Evolutionary conservation across 2,888 invertebrate genomes (phyloP).

Genomic region (Platycheirus albimanus): DNA sequence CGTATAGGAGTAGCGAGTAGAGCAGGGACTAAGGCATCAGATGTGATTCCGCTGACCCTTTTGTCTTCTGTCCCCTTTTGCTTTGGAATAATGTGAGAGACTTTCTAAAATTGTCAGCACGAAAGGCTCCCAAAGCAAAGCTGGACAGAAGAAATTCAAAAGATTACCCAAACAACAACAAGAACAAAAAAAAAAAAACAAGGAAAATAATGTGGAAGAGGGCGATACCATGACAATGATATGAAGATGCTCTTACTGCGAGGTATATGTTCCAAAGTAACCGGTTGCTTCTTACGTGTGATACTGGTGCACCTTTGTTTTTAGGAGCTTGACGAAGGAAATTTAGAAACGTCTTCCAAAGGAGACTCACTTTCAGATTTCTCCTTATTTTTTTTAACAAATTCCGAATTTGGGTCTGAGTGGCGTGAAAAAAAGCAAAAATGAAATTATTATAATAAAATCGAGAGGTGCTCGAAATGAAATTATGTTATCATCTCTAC

Average conservation of each 20-base stretch:
- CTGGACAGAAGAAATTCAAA: constrained; percentile 21
- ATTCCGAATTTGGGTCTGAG: constrained; percentile 18
- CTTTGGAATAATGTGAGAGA: constrained; percentile 53
- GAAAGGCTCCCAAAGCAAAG: constrained; percentile 35
- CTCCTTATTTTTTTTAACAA: constrained; percentile 44
- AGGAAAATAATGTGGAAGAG: constrained; percentile 14
- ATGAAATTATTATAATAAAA: not conserved
- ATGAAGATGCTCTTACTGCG: constrained; percentile 47
- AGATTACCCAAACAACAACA: no score
- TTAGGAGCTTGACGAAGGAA: constrained; percentile 5
- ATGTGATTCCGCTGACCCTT: not conserved
- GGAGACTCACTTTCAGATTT: constrained; percentile 69
- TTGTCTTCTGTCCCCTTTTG: not conserved
- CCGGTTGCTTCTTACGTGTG: constrained; percentile 27
- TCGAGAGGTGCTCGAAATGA: constrained; percentile 31
- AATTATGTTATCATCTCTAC: constrained; percentile 70
- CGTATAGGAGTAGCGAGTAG: not conserved
- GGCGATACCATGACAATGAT: constrained; percentile 39
- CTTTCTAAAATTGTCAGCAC: constrained; percentile 64
- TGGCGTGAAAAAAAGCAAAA: no score
- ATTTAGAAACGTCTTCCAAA: constrained; percentile 50
- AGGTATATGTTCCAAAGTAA: constrained; percentile 28
- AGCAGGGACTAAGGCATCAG: constrained; percentile 34
- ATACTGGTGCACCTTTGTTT: constrained; percentile 23
- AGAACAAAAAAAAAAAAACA: not conserved